These are phyloP conservation scores for Andrena cerasifolii DNA, from an alignment of 1,140 invertebrate species.

Conservation along the genomic window DNA sequence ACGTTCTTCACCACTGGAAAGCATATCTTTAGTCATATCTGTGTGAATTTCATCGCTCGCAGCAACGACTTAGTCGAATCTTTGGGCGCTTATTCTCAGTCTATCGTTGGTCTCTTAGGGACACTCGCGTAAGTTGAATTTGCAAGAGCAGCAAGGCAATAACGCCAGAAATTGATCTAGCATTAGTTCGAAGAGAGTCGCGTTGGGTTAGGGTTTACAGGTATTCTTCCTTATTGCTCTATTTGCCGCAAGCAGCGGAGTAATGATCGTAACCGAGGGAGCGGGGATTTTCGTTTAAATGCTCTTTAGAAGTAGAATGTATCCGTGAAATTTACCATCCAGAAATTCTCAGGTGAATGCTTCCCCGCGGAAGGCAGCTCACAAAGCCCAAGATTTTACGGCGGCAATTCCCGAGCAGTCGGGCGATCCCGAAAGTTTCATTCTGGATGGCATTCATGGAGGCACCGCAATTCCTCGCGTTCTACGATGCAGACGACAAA, in stretches of 20 bases:
- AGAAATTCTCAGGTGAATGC: background rate
- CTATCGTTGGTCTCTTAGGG: no score
- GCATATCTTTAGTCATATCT: no score
- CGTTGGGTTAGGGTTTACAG: no score
- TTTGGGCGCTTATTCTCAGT: no score
- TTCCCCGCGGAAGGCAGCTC: background rate
- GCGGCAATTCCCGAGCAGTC: constrained; percentile 23
- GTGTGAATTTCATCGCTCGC: no score
- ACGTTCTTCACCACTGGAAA: no score
- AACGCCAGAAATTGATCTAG: no score
- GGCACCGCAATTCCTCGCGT: constrained; percentile 61
- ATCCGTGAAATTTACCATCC: accelerated
- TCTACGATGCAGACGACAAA: constrained; percentile 53
- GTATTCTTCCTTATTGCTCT: background rate
- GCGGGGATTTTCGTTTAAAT: background rate
- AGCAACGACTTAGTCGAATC: no score
- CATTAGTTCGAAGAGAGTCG: no score
- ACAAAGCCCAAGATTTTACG: constrained; percentile 23
- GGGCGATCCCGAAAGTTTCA: constrained; percentile 52
- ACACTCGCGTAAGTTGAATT: no score
- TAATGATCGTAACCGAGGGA: background rate
- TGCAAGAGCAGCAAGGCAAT: no score
- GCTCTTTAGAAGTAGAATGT: background rate
- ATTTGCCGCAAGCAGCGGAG: background rate
- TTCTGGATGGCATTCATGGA: constrained; percentile 59